Percentiles rank a stretch among this genome's conserved stretches.
Conservation (phyloP, 1,140 invertebrate species). For the Euura lappo region DNA sequence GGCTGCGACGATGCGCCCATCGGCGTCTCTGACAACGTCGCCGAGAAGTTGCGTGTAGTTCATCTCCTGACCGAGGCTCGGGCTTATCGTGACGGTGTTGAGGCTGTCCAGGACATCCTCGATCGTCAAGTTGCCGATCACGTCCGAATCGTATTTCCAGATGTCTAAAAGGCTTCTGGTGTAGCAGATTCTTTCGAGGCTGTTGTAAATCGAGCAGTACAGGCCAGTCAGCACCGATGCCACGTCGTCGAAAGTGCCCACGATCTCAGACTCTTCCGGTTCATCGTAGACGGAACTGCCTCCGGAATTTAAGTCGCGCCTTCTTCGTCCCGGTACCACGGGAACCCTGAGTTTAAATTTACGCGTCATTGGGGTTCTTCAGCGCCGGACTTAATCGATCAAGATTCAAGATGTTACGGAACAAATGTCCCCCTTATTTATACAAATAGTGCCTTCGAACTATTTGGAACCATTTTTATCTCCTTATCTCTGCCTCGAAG, state of each 20-base stretch:
- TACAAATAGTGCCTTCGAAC: no score
- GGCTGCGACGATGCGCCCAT: slow-evolving; percentile 69
- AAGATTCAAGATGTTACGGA: background rate
- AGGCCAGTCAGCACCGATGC: slow-evolving; percentile 50
- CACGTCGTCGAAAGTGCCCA: background rate
- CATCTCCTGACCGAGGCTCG: slow-evolving; percentile 68
- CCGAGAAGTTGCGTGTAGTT: slow-evolving; percentile 72
- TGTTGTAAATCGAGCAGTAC: slow-evolving; percentile 67
- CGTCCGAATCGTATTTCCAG: slow-evolving; percentile 68
- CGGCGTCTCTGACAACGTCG: slow-evolving; percentile 63
- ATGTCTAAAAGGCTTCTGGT: slow-evolving; percentile 73
- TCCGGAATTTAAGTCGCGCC: slow-evolving; percentile 36
- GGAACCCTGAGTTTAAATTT: slow-evolving; percentile 42
- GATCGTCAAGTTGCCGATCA: slow-evolving; percentile 64
- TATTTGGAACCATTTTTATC: no score
- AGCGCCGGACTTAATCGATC: no score
- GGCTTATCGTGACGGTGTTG: slow-evolving; percentile 67
- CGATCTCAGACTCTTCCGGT: slow-evolving; percentile 15
- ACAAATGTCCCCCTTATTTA: no score
- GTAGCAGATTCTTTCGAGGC: slow-evolving; percentile 66
- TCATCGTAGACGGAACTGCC: slow-evolving; percentile 52
- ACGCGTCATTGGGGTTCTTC: background rate
- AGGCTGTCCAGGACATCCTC: slow-evolving; percentile 68
- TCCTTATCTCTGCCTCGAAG: no score
- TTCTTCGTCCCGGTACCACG: slow-evolving; percentile 36